These are phyloP conservation scores for Eira barbara DNA, from an alignment of 2,113 vertebrate species.

Conservation along the genomic window DNA sequence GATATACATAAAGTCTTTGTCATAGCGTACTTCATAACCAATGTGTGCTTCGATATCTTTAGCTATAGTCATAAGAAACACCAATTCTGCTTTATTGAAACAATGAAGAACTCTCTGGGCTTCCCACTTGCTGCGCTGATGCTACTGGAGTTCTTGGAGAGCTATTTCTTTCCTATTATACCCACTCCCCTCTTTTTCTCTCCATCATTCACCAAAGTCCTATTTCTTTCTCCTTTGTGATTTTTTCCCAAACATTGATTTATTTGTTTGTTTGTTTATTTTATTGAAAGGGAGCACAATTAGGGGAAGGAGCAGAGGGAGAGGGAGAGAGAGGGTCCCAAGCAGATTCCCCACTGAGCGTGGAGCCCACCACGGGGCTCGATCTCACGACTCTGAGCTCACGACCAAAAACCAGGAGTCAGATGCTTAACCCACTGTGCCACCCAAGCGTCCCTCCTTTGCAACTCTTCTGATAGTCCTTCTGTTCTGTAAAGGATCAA, in stretches of 20 bases:
- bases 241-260: background rate
- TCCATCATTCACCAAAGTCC: background rate
- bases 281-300: background rate
- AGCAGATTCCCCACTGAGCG: background rate
- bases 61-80: background rate
- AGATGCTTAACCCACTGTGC: background rate
- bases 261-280: background rate
- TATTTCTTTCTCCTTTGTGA: background rate
- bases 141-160: background rate
- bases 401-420: background rate
- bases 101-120: no score
- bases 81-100: background rate
- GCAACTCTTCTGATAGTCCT: background rate
- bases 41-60: background rate
- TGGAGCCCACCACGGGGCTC: background rate
- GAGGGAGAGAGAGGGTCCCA: background rate
- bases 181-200: background rate
- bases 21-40: background rate
- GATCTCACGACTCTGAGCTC: background rate
- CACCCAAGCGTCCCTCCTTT: background rate
- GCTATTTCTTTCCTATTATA: background rate
- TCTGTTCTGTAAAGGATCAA: background rate
- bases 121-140: background rate
- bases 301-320: background rate
- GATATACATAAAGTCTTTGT: accelerated